A percentile compares a stretch with the other conserved stretches of the same genome.
Evolutionary conservation across 2,113 vertebrate genomes (phyloP).

Genomic region (Actenoides hombroni): DNA sequence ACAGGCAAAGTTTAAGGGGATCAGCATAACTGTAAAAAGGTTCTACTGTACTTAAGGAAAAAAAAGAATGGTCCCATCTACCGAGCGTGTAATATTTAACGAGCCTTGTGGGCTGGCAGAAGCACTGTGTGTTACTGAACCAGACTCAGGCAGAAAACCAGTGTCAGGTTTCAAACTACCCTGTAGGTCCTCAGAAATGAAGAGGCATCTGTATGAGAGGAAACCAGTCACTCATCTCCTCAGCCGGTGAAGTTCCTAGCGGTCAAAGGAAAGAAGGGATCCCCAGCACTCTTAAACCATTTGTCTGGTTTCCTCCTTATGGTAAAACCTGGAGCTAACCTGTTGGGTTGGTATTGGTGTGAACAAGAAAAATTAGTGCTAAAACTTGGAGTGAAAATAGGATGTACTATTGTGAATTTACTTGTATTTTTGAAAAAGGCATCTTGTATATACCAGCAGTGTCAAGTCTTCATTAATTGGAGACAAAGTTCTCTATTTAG

Average conservation of each 20-base stretch:
- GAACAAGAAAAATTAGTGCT: neutral
- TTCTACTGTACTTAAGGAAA: neutral
- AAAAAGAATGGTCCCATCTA: neutral
- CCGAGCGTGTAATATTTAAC: neutral
- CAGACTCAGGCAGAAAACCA: neutral
- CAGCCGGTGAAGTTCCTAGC: neutral
- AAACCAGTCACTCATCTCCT: neutral
- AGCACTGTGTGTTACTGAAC: neutral
- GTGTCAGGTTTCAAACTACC: constrained; percentile 34
- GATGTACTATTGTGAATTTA: neutral
- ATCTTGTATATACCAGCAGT: neutral
- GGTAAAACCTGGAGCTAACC: neutral
- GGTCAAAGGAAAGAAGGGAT: neutral
- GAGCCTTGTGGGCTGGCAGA: constrained; percentile 38
- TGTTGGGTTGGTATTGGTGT: neutral
- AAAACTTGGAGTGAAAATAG: neutral
- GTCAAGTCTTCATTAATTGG: neutral
- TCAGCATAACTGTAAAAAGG: neutral
- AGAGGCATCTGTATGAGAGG: constrained; percentile 23
- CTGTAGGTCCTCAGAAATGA: constrained; percentile 50
- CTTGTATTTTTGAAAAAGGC: neutral
- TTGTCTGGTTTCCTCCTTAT: neutral
- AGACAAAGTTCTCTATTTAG: neutral
- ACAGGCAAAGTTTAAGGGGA: neutral
- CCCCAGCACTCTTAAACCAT: neutral